A percentile compares a stretch with the other conserved stretches of the same genome.
phyloP scores from a whole-genome alignment of 2,113 vertebrate species.

The Muscicapa adusta region DNA sequence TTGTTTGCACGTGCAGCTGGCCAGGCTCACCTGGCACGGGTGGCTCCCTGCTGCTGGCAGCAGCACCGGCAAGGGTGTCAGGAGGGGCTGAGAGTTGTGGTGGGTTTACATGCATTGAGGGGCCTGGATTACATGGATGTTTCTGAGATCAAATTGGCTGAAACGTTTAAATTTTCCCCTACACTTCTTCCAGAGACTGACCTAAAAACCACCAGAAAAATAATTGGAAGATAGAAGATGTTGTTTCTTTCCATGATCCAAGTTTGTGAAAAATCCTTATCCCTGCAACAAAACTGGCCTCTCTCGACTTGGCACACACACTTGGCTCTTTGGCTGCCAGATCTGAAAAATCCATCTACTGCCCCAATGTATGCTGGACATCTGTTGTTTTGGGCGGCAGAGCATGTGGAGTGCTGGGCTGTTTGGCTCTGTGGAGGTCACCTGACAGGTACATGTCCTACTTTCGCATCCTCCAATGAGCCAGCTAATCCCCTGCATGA shows the following conservation, averaged over 20 bases:
- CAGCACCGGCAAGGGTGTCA: accelerated
- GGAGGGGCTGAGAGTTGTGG: not conserved
- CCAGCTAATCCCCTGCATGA: not conserved
- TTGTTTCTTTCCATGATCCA: not conserved
- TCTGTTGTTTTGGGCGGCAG: not conserved
- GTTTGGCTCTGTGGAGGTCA: not conserved
- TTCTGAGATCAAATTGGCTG: not conserved
- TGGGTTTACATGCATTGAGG: accelerated
- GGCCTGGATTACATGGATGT: not conserved
- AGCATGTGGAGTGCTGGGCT: not conserved
- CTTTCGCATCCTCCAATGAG: not conserved
- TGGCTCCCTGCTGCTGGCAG: not conserved
- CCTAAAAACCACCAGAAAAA: not conserved
- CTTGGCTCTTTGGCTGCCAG: not conserved
- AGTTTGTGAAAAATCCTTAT: not conserved
- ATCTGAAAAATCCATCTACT: not conserved
- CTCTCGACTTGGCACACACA: accelerated
- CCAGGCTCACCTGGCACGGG: not conserved
- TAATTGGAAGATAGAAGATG: not conserved
- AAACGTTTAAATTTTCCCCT: not conserved
- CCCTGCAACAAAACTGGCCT: accelerated
- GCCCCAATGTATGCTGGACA: not conserved
- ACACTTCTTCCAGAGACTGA: not conserved
- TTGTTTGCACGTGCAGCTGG: not conserved
- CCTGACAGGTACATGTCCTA: not conserved